phyloP scores from a whole-genome alignment of 2,113 vertebrate species.

The Procavia capensis region DNA sequence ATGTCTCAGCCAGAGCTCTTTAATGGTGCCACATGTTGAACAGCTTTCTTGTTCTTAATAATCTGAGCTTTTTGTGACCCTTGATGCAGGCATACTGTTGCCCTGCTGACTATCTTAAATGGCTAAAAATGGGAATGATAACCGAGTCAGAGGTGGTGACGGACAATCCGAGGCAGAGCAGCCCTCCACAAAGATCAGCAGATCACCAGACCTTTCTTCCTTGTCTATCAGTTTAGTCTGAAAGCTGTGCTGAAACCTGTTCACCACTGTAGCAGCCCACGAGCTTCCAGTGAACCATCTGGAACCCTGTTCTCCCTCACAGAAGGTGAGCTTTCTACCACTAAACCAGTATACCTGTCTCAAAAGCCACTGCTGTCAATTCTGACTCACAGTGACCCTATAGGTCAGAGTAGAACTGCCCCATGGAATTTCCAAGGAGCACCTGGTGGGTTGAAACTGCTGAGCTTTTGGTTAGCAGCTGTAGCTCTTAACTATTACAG shows the following conservation, averaged over 20 bases:
- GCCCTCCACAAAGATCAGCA: background rate
- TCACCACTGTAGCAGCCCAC: too few species aligned
- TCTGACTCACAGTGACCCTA: too few species aligned
- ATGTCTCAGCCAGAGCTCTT: conserved; percentile 73
- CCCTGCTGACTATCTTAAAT: conserved; percentile 37
- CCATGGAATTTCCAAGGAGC: too few species aligned
- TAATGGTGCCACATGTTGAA: conserved; percentile 81
- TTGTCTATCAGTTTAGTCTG: background rate
- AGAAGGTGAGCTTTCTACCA: background rate
- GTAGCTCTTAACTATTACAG: too few species aligned
- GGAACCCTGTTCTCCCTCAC: background rate
- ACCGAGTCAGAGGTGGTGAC: background rate
- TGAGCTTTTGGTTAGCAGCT: too few species aligned
- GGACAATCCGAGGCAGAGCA: background rate
- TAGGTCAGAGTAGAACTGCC: too few species aligned
- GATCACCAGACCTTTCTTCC: background rate
- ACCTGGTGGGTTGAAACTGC: too few species aligned
- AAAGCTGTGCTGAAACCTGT: background rate
- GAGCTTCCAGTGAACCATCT: background rate
- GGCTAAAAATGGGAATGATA: conserved; percentile 13
- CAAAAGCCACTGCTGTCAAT: too few species aligned
- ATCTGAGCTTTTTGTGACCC: conserved; percentile 81
- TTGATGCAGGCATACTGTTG: conserved; percentile 51
- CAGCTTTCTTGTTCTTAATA: conserved; percentile 83
- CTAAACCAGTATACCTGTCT: too few species aligned